Percentiles rank a stretch among this genome's conserved stretches.
Evolutionary conservation across 2,888 invertebrate species (phyloP).

Genomic region (Ashinkailepas kermadecensis): DNA sequence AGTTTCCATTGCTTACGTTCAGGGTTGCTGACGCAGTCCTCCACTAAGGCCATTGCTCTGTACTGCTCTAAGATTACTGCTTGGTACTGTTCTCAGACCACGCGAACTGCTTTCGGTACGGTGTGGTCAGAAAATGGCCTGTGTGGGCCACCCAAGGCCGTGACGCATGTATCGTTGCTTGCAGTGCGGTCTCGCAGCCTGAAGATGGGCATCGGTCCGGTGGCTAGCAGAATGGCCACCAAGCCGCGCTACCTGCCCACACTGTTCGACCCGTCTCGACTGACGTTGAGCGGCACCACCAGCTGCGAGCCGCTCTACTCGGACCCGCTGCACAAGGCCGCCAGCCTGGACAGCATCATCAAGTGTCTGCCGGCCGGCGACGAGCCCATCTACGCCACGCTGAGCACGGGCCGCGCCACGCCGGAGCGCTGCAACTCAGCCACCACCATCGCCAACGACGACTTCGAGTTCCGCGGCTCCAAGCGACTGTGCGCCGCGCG

Average conservation of each 20-base stretch:
- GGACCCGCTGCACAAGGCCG: constrained; percentile 30
- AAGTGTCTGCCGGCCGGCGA: constrained; percentile 35
- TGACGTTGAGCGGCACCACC: background rate
- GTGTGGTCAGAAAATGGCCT: too few relatives aligned
- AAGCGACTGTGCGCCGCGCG: background rate
- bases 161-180: too few relatives aligned
- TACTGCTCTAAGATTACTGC: too few relatives aligned
- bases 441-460: constrained; percentile 54
- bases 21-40: too few relatives aligned
- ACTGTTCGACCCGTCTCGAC: constrained; percentile 7
- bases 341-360: constrained; percentile 33
- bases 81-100: too few relatives aligned
- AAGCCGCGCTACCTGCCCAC: constrained; percentile 27
- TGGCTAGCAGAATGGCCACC: background rate
- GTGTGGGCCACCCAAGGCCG: too few relatives aligned
- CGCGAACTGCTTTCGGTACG: too few relatives aligned
- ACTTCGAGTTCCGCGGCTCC: constrained; percentile 52
- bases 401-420: constrained; percentile 39
- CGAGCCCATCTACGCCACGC: constrained; percentile 44
- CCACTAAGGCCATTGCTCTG: too few relatives aligned
- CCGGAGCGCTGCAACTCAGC: constrained; percentile 43
- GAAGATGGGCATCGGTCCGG: background rate
- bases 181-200: background rate
- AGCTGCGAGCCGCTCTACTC: constrained; percentile 28
- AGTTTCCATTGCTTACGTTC: too few relatives aligned